A percentile compares a stretch with the other conserved stretches of the same genome.
These are phyloP conservation scores for Spodoptera frugiperda DNA, from an alignment of 1,140 invertebrate species.

Conservation along the genomic window DNA sequence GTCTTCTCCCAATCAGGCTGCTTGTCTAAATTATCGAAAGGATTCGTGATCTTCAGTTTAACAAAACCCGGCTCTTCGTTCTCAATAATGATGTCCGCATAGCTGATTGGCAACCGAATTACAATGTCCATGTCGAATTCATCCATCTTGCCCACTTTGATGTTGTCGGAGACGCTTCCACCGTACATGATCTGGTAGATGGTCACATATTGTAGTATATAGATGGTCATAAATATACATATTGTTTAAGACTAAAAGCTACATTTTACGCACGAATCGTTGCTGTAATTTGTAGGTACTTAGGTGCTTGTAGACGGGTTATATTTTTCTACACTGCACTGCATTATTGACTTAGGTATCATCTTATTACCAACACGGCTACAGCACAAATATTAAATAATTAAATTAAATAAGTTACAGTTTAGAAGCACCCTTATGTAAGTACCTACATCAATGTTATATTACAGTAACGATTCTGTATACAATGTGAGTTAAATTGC, in stretches of 20 bases:
- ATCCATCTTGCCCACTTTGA: slow-evolving; percentile 84
- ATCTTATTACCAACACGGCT: too few relatives aligned
- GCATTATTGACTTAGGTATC: too few relatives aligned
- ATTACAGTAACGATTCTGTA: background rate
- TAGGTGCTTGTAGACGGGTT: too few relatives aligned
- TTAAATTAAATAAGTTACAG: too few relatives aligned
- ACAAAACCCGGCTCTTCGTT: slow-evolving; percentile 69
- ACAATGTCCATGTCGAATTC: slow-evolving; percentile 87
- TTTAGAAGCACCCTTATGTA: too few relatives aligned
- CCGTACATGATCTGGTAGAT: slow-evolving; percentile 73
- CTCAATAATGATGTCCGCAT: slow-evolving; percentile 73
- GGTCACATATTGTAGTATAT: background rate
- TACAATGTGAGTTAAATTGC: slow-evolving; percentile 2
- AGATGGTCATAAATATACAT: slow-evolving; percentile 1
- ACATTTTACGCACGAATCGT: background rate
- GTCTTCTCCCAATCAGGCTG: slow-evolving; percentile 72
- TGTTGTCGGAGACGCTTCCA: slow-evolving; percentile 86
- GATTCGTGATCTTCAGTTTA: slow-evolving; percentile 65
- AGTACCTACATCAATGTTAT: background rate
- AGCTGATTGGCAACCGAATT: slow-evolving; percentile 78
- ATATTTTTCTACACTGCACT: too few relatives aligned
- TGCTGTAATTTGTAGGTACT: background rate
- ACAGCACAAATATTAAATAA: too few relatives aligned
- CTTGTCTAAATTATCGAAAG: slow-evolving; percentile 71
- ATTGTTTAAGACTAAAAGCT: slow-evolving; percentile 11